These are phyloP conservation scores for Nomada flava DNA, from an alignment of 2,888 invertebrate species.

Conservation along the genomic window DNA sequence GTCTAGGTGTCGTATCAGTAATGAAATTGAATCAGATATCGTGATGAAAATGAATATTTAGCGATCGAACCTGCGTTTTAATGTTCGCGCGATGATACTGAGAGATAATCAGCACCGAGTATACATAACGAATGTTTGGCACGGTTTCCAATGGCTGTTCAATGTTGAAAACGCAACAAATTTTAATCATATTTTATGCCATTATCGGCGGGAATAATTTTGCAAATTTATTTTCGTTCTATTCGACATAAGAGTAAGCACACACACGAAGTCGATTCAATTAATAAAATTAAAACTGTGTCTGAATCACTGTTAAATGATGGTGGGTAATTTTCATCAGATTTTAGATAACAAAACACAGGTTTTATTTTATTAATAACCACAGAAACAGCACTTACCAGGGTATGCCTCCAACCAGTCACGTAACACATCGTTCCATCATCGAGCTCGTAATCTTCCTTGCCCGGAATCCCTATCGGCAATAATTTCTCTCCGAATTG, in stretches of 20 bases:
- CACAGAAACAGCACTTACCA: slow-evolving; percentile 43
- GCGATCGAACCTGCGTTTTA: slow-evolving; percentile 29
- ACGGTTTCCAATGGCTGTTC: slow-evolving; percentile 16
- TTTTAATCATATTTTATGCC: background rate
- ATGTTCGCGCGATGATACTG: slow-evolving; percentile 36
- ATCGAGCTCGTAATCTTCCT: slow-evolving; percentile 42
- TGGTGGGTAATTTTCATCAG: too few relatives aligned
- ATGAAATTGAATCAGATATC: slow-evolving; percentile 40
- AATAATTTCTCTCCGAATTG: slow-evolving; percentile 64
- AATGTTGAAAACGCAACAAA: background rate
- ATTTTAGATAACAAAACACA: background rate
- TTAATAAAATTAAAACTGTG: background rate
- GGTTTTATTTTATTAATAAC: slow-evolving; percentile 7
- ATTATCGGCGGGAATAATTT: background rate
- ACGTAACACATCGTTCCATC: slow-evolving; percentile 63
- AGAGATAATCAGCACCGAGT: slow-evolving; percentile 34
- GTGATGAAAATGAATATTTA: slow-evolving; percentile 48
- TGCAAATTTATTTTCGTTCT: background rate
- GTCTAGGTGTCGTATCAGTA: slow-evolving; percentile 1
- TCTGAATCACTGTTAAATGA: background rate
- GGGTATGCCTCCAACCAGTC: slow-evolving; percentile 64
- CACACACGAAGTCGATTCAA: background rate
- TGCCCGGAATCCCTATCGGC: slow-evolving; percentile 69
- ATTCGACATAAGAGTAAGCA: too few relatives aligned
- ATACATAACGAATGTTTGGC: slow-evolving; percentile 24